Evolutionary conservation across 2,113 vertebrate genomes (phyloP).

Genomic region (Rhinolophus ferrumequinum): DNA sequence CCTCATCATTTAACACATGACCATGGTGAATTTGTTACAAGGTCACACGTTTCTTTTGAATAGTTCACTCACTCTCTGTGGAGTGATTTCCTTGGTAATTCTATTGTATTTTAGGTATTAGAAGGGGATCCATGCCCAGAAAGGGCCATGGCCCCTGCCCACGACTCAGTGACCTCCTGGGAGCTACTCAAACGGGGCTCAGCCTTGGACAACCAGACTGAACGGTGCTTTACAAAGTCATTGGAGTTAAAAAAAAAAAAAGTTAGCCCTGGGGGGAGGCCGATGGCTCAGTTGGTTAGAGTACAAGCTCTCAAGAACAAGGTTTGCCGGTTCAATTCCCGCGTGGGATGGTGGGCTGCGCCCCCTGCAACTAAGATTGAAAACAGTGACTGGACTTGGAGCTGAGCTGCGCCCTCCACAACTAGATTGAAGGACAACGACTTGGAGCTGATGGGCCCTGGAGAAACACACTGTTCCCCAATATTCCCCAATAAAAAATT

Average conservation of each 20-base stretch:
- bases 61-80: background rate
- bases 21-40: background rate
- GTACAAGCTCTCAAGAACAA: no score
- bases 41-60: background rate
- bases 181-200: background rate
- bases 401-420: no score
- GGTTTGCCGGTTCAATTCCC: no score
- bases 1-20: background rate
- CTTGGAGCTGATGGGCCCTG: no score
- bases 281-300: no score
- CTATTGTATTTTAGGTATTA: background rate
- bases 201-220: background rate
- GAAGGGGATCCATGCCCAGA: background rate
- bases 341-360: no score
- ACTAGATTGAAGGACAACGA: no score
- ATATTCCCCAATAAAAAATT: background rate
- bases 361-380: no score
- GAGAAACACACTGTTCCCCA: no score
- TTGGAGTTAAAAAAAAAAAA: background rate
- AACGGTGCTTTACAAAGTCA: background rate
- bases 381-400: no score
- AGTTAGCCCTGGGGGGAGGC: no score
- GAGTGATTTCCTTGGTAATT: background rate
- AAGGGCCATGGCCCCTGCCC: background rate
- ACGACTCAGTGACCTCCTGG: background rate